These are phyloP conservation scores for Aphelenchoides avenae DNA, from an alignment of 1,140 invertebrate species.

Conservation along the genomic window DNA sequence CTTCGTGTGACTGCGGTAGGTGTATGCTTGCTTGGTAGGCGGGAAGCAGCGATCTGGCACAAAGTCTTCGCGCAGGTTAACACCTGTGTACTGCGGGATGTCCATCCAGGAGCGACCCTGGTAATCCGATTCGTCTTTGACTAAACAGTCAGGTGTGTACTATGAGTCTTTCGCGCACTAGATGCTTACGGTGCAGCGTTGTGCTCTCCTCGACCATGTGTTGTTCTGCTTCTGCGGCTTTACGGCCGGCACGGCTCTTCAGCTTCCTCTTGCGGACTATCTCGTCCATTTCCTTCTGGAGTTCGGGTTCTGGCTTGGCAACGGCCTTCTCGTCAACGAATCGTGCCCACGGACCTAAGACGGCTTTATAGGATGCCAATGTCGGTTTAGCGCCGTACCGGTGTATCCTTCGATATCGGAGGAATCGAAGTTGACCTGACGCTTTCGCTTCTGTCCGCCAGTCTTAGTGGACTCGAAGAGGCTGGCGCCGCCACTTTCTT, in stretches of 20 bases:
- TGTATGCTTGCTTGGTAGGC: conserved; percentile 91
- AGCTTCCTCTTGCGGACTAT: conserved; percentile 66
- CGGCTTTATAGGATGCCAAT: conserved; percentile 7
- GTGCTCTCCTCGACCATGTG: conserved; percentile 76
- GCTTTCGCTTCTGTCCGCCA: conserved; percentile 74
- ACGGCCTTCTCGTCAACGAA: conserved; percentile 83
- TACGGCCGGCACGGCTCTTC: conserved; percentile 46
- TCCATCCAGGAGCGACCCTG: conserved; percentile 91
- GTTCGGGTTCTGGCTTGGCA: conserved; percentile 79
- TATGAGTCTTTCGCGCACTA: conserved; percentile 1
- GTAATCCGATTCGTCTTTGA: conserved; percentile 90
- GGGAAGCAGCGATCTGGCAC: conserved; percentile 92
- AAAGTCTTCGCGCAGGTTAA: conserved; percentile 83
- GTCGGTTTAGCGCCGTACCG: conserved; percentile 28
- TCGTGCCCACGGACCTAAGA: conserved; percentile 92
- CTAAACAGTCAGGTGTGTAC: conserved; percentile 64
- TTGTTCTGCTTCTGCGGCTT: conserved; percentile 39
- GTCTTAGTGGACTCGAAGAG: conserved; percentile 57
- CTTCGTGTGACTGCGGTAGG: conserved; percentile 93
- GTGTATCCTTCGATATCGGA: conserved; percentile 77
- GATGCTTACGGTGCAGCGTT: conserved; percentile 78
- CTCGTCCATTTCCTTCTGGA: conserved; percentile 85
- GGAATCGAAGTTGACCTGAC: conserved; percentile 82
- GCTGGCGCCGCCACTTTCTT: conserved; percentile 34
- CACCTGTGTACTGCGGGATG: conserved; percentile 87